These are phyloP conservation scores for Aphidoletes aphidimyza DNA, from an alignment of 2,888 invertebrate species.

Conservation along the genomic window DNA sequence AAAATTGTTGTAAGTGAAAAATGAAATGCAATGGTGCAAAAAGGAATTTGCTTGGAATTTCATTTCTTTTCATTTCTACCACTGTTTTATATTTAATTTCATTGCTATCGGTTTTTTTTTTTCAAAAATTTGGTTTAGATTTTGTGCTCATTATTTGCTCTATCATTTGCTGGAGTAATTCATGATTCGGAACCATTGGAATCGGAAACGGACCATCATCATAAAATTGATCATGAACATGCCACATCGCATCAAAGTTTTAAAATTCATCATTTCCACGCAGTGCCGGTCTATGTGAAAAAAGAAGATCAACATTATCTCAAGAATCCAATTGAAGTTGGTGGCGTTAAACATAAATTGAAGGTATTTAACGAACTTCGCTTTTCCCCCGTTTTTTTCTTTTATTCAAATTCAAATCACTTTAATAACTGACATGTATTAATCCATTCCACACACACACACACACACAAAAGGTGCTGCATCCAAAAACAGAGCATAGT, in stretches of 20 bases:
- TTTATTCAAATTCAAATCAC: no score
- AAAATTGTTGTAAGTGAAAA: conserved; percentile 27
- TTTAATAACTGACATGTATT: no score
- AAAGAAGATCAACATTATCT: conserved; percentile 74
- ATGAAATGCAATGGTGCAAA: not conserved
- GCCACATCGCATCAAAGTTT: conserved; percentile 78
- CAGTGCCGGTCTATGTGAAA: conserved; percentile 76
- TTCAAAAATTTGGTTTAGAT: conserved; percentile 38
- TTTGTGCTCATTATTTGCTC: conserved; percentile 43
- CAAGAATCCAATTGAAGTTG: conserved; percentile 74
- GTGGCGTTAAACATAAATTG: conserved; percentile 71
- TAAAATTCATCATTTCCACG: conserved; percentile 76
- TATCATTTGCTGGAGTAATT: conserved; percentile 54
- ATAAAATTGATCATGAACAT: conserved; percentile 73
- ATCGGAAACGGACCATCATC: conserved; percentile 70
- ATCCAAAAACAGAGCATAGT: conserved; percentile 71
- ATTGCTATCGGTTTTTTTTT: not conserved
- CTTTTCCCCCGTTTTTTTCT: not conserved
- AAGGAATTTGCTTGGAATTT: not conserved
- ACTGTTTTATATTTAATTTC: no score
- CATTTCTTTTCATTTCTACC: not conserved
- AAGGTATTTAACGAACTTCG: conserved; percentile 63
- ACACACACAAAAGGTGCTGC: conserved; percentile 64
- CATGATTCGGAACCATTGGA: conserved; percentile 62
- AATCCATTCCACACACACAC: no score